Evolutionary conservation across 2,113 vertebrate genomes (phyloP).

Genomic region (Lepus timidus): DNA sequence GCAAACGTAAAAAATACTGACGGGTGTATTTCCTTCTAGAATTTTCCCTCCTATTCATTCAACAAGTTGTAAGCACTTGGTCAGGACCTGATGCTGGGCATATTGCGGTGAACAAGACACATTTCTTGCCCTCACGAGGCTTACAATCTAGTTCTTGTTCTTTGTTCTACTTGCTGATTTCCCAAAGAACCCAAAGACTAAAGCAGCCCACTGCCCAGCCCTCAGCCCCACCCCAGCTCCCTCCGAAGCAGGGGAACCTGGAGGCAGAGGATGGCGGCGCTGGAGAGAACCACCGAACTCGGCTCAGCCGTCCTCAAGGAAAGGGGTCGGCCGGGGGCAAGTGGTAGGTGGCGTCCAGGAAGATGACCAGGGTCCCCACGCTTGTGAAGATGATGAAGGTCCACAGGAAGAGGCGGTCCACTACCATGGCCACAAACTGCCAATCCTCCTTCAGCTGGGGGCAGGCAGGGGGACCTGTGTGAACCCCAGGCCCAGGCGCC

Average conservation of each 20-base stretch:
- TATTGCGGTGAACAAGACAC: neutral
- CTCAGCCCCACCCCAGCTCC: neutral
- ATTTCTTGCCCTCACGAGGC: constrained; percentile 16
- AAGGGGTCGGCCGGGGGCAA: constrained; percentile 92
- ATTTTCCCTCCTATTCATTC: neutral
- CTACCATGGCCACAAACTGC: constrained; percentile 94
- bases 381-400: constrained; percentile 93
- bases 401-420: constrained; percentile 95
- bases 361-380: constrained; percentile 94
- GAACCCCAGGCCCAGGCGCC: neutral
- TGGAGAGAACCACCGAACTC: neutral
- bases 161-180: constrained; percentile 6
- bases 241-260: neutral
- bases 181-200: constrained; percentile 16
- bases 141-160: constrained; percentile 43
- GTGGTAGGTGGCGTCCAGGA: constrained; percentile 94
- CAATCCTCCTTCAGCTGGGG: constrained; percentile 94
- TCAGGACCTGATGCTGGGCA: neutral
- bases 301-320: constrained; percentile 84
- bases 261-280: neutral
- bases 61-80: constrained; percentile 9
- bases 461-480: neutral
- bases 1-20: constrained; percentile 41
- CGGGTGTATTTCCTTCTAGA: constrained; percentile 47
- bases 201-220: neutral